Base-by-base conservation (phyloP, 1,140 invertebrate species). In the Drosophila pruinosa region DNA sequence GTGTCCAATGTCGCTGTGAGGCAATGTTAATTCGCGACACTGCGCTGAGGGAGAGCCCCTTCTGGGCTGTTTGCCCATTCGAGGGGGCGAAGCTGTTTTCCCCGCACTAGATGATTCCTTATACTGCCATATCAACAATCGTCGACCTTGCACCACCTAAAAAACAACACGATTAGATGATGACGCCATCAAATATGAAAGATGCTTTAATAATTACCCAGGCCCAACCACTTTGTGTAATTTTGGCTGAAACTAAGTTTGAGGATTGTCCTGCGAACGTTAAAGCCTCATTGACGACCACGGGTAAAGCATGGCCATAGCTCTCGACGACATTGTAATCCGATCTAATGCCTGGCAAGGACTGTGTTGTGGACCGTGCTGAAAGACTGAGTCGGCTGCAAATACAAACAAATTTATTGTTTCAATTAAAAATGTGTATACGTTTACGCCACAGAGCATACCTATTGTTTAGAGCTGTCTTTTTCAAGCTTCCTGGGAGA, bases 1-100 rank as follows among this genome's bases (percentile, higher is more conserved):
- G 90, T 99, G 97, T 1, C 96, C 96, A 10, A 99, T 92, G 91
- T 98, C 97, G 90, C 97, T 98, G 47, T 97, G 96, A 0, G 97
- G 97, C 10, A 99, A 90, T 2, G 95, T 95, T 2, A 99, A 91
- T 90, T 99, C 97, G 67, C 95, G 94, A 90, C 96, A 97, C 76
- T 94, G 93, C 5, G 92, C 93, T 17, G 86, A 70, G 19, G 72
- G 65, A 1, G 86, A 88, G 0, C 90, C 76, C 22, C 92, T 91
- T 47, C 91, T 82, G 62, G 92, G 92, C 0, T 78, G 83, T n/a
- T 90, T 91, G 7, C 77, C 50, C 15, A 28, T 63, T 4, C 78
- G 59, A 0, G 76, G 59, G 2, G 80, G 76, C 1, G 80, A 83
- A 1, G 48, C 52, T 2, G 38, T 8, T 36, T 75, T 69, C n/a